Percentiles rank a stretch among this genome's conserved stretches.
Evolutionary conservation across 2,797 vertebrate species (phyloP).

Genomic region (Eremophila alpestris): DNA sequence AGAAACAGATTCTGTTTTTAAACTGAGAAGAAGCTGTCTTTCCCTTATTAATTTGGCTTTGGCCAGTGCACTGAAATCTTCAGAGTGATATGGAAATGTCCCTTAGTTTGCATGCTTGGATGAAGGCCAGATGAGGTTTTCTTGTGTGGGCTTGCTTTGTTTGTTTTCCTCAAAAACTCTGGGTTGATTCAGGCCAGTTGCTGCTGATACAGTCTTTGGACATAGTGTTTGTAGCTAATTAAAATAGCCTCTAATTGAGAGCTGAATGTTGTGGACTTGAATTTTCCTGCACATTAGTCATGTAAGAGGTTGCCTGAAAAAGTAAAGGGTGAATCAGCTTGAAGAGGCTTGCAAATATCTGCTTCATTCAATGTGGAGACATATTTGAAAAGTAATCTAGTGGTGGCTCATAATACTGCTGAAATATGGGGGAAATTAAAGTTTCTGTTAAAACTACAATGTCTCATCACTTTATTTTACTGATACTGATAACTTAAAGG

Average conservation of each 20-base stretch:
- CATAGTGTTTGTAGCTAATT: slow-evolving; percentile 13
- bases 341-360: neutral
- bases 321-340: neutral
- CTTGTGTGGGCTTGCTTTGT: slow-evolving; percentile 8
- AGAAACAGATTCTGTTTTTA: neutral
- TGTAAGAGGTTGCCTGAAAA: neutral
- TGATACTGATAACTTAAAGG: neutral
- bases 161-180: slow-evolving; percentile 41
- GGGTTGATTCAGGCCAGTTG: slow-evolving; percentile 2
- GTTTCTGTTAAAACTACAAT: neutral
- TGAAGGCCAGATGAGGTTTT: neutral
- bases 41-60: neutral
- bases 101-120: neutral
- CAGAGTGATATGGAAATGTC: neutral
- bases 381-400: neutral
- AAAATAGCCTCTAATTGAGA: slow-evolving; percentile 19
- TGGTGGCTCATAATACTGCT: neutral
- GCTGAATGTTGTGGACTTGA: neutral
- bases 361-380: neutral
- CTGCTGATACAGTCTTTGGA: neutral
- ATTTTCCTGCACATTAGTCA: neutral
- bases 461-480: neutral
- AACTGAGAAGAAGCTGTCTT: neutral
- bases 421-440: neutral
- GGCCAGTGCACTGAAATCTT: neutral